Base-by-base conservation (phyloP, 2,888 invertebrate species). In the Iphiclides podalirius region DNA sequence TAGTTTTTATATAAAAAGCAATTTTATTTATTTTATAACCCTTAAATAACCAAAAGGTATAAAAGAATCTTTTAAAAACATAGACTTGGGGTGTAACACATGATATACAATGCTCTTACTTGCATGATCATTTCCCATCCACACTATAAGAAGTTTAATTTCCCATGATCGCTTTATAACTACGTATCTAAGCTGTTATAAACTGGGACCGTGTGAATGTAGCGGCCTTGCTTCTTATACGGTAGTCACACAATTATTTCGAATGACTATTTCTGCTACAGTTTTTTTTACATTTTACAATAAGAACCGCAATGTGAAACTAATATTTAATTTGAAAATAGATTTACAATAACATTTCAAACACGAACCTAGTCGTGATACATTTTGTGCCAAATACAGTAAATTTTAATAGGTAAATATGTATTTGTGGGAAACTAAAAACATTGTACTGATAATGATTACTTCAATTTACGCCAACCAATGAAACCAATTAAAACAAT, bases 191-290 rank as follows among this genome's bases (percentile, higher is more conserved):
- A 35, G 34, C 28, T 39, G 34, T 33, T 39, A 33, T 38, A 45
- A 40, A 14, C 28, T 51, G 51, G 52, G 58, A 59, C 67, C 85
- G 85, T 86, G 85, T 66, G 85, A 86, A 82, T 74, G 70, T 54
- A 52, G 53, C 74, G 80, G 72, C 84, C 84, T 84, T 84, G 83
- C 64, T 65, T 65, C 62, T 61, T 59, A 55, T 60, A 66, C 68
- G 64, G 61, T 57, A 59, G 35, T 14, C 44, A 34, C 38, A 63
- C 63, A 55, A 45, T 45, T 51, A 50, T 45, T 61, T 61, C 62
- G 55, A 58, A 41, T 42, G 41, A 35, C 34, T 26, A 8, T 51
- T 40, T 41, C 23, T 40, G 15, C 38, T 33, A 43, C 38, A 35
- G 36, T 49, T 15, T 42, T 44, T 43, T 44, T 9, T 16, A 9